Conservation (phyloP, 2,797 vertebrate species). For the Pseudochromis fuscus region DNA sequence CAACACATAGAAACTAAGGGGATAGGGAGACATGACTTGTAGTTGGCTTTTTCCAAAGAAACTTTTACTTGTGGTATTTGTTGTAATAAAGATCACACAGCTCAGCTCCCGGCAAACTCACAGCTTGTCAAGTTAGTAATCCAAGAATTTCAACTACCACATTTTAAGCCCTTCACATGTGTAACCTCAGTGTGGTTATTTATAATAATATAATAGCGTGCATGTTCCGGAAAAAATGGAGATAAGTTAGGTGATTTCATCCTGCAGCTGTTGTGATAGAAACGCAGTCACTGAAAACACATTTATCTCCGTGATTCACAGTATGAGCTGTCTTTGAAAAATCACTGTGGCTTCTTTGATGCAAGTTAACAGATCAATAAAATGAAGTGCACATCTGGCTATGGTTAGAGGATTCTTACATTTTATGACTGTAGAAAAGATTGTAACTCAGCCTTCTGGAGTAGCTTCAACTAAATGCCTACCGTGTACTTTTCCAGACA, state of each 20-base stretch:
- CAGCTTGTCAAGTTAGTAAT: background rate
- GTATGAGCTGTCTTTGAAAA: slow-evolving; percentile 43
- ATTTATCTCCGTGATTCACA: slow-evolving; percentile 51
- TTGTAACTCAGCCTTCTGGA: slow-evolving; percentile 24
- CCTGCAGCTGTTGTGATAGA: slow-evolving; percentile 37
- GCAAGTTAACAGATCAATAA: slow-evolving; percentile 39
- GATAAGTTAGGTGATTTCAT: slow-evolving; percentile 6
- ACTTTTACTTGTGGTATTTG: background rate
- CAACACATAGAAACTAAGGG: background rate
- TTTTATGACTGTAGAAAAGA: slow-evolving; percentile 48
- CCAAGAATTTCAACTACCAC: background rate
- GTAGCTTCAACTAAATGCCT: slow-evolving; percentile 5
- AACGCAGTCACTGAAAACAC: slow-evolving; percentile 34
- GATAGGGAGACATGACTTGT: background rate
- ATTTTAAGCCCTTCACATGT: slow-evolving; percentile 3
- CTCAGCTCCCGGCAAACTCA: background rate
- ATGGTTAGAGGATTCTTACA: slow-evolving; percentile 32
- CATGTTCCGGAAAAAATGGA: background rate
- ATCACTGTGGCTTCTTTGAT: slow-evolving; percentile 40
- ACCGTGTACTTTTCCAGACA: slow-evolving; percentile 3
- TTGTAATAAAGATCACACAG: background rate
- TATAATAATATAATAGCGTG: background rate
- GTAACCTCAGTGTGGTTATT: background rate
- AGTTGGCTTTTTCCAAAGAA: background rate
- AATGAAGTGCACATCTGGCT: slow-evolving; percentile 60